phyloP scores from a whole-genome alignment of 2,113 vertebrate genomes.

The Oryzias woworae region DNA sequence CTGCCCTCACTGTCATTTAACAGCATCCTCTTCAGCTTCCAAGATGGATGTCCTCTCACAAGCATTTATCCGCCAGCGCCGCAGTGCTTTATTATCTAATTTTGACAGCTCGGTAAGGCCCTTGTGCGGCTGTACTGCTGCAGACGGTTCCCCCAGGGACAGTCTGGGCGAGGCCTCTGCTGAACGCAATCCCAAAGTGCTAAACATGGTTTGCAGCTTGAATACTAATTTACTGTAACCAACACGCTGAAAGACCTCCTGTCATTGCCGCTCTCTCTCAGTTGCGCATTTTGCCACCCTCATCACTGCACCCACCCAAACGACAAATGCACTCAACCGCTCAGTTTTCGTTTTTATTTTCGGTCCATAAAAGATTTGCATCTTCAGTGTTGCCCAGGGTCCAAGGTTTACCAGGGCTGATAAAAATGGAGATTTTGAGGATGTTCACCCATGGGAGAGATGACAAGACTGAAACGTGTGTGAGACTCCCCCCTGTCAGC shows the following conservation, averaged over 20 bases:
- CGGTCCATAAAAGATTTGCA: constrained; percentile 64
- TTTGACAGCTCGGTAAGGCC: constrained; percentile 78
- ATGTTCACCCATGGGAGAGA: constrained; percentile 48
- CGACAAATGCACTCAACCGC: constrained; percentile 11
- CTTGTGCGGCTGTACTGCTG: constrained; percentile 64
- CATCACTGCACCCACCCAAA: constrained; percentile 16
- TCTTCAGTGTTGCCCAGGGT: constrained; percentile 48
- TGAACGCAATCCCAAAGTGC: constrained; percentile 79
- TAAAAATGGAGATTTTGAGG: constrained; percentile 72
- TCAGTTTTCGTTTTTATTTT: constrained; percentile 51
- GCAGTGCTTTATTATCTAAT: constrained; percentile 81
- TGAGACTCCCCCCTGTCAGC: constrained; percentile 44
- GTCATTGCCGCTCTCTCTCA: constrained; percentile 48
- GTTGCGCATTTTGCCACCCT: constrained; percentile 25
- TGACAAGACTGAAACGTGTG: constrained; percentile 73
- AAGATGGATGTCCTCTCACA: constrained; percentile 80
- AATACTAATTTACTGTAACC: constrained; percentile 80
- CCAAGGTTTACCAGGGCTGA: constrained; percentile 69
- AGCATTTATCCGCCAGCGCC: constrained; percentile 74
- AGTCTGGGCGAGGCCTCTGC: constrained; percentile 74
- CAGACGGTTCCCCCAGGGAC: constrained; percentile 74
- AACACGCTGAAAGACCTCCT: constrained; percentile 64
- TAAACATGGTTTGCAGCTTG: constrained; percentile 69
- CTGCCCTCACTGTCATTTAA: constrained; percentile 70
- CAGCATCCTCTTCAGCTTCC: constrained; percentile 74